Base-by-base conservation (phyloP, 2,797 vertebrate genomes). In the Poecilia picta region DNA sequence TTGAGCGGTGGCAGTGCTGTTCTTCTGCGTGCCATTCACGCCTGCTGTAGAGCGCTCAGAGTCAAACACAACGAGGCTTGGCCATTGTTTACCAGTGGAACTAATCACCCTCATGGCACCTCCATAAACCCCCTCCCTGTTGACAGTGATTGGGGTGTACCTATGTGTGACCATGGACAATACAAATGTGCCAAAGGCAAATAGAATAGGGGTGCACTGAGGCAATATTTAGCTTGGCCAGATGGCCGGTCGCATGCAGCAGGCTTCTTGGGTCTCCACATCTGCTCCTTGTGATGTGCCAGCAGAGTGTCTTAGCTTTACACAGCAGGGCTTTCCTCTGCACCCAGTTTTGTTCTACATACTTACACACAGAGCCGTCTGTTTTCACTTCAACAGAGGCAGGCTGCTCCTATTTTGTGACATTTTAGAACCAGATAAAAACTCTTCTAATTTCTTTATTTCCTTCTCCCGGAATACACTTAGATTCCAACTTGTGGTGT, bases 151-250 rank as follows among this genome's bases (percentile, higher is more conserved):
- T 94, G 92, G 92, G 89, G 91, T 94, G 93, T 94, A 96, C 95
- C 94, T 95, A 93, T 93, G 92, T 95, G 94, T 94, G 94, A 95
- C 92, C 89, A 86, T 88, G 92, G 93, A 96, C 95, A 95, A 94
- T 95, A 93, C 91, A 92, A 93, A 90, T 91, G 93, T 55, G 93
- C 94, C 94, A 94, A 95, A 96, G 94, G 95, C 93, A 96, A 96
- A 96, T 93, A 96, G 93, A 95, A 95, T 91, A 93, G 94, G 92
- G 93, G 94, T 92, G 93, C 92, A 91, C 92, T 95, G 94, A 94
- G 93, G 94, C 95, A 96, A 95, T 96, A 96, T 96, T 96, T 96
- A 94, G 95, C 95, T 96, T 96, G 94, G 95, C 95, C 95, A 96
- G 95, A 96, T 96, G 95, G 95, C 91, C 93, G 87, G 84, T 92